phyloP scores from a whole-genome alignment of 2,797 vertebrate genomes.

The Halcyon smyrnensis region DNA sequence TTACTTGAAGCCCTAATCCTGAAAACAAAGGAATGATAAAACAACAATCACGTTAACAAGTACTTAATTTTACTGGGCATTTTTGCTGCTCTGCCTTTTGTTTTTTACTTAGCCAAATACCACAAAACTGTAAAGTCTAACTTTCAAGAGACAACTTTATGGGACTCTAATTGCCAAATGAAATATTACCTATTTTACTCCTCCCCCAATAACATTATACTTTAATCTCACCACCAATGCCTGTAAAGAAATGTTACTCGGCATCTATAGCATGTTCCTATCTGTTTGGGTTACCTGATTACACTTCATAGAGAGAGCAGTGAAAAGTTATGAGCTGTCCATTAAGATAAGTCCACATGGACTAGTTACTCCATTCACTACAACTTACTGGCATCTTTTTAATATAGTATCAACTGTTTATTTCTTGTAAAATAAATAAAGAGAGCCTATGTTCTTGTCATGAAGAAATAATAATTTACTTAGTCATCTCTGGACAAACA shows the following conservation, averaged over 20 bases:
- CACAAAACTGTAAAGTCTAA: background rate
- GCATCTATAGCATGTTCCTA: background rate
- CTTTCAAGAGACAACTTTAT: background rate
- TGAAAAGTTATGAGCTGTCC: background rate
- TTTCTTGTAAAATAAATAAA: background rate
- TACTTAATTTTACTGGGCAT: background rate
- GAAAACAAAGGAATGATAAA: background rate
- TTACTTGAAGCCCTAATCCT: background rate
- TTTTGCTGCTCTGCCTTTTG: background rate
- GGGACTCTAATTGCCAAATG: background rate
- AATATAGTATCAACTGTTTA: background rate
- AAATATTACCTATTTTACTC: background rate
- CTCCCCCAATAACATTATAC: background rate
- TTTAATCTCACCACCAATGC: background rate
- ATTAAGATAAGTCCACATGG: background rate
- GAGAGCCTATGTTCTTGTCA: background rate
- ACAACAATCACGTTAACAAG: background rate
- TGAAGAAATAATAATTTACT: background rate
- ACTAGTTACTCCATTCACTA: background rate
- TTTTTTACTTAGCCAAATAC: background rate
- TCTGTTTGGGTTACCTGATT: background rate
- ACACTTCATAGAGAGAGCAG: background rate
- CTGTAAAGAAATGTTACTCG: background rate
- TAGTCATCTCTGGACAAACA: background rate
- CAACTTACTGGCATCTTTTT: background rate